Base-by-base conservation (phyloP, 2,888 invertebrate genomes). In the Tenthredo livida region DNA sequence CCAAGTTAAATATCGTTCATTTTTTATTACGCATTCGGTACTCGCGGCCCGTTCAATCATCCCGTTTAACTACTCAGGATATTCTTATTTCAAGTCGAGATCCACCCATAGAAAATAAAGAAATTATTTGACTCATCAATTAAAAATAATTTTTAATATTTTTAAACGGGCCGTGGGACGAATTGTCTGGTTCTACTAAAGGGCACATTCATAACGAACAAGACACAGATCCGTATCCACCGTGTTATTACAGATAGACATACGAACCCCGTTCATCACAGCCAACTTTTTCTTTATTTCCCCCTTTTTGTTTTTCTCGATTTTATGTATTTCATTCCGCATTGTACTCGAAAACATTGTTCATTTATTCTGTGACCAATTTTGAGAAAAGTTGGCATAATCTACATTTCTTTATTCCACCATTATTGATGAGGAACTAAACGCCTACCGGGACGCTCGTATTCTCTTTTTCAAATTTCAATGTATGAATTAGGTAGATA, bases 1-100 rank as follows among this genome's bases (percentile, higher is more conserved):
- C 78, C 65, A 86, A 65, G 72, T 85, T 87, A 83, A 21, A 86
- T n/a, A 84, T 72, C 29, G 50, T 84, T 84, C 43, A 58, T 75
- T 73, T 73, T 75, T 73, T 21, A 50, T 73, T 73, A 73, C 0
- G 15, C 58, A 75, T 73, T 29, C 37, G 61, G 17, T 21, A 75
- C 72, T 73, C 70, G 50, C 43, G 67, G 54, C 65, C 33, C 83
- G 33, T 61, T 65, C 12, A 15, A 58, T 17, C 9, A 65, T 12
- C 40, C 25, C 9, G 72, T 29, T 61, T 67, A 37, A 47, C 33
- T 7, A 84, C 47, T 67, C 21, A 50, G 37, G 54, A 75, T 67
- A 73, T 73, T 58, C 15, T 10, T 61, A 37, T 12, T 58, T 80
- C 40, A 61, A 58, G 80, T 80, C 33, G 40, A 65, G 40, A n/a